phyloP scores from a whole-genome alignment of 2,113 vertebrate species.

The Aleadryas rufinucha region DNA sequence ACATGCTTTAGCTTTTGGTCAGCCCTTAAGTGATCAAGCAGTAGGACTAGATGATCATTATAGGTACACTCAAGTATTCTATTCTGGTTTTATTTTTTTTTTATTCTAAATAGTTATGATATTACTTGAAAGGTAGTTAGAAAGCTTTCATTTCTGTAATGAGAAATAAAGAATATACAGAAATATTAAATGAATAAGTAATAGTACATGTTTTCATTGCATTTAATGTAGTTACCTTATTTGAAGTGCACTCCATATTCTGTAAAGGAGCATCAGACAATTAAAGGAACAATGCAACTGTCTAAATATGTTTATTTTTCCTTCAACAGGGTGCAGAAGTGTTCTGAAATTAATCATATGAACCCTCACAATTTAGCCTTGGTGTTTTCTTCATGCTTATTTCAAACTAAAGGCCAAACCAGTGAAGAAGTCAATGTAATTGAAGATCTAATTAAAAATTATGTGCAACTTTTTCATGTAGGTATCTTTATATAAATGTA shows the following conservation, averaged over 20 bases:
- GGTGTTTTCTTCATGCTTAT: slow-evolving; percentile 89
- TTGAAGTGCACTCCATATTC: neutral
- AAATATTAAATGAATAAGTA: neutral
- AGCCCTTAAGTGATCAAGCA: neutral
- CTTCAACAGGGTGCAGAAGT: slow-evolving; percentile 87
- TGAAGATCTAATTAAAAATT: slow-evolving; percentile 90
- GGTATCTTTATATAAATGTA: slow-evolving; percentile 48
- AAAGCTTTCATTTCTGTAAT: neutral
- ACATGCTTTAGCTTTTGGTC: neutral
- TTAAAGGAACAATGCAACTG: neutral
- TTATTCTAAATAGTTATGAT: neutral
- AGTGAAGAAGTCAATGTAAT: slow-evolving; percentile 86
- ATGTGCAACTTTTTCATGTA: slow-evolving; percentile 90
- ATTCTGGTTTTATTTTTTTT: neutral
- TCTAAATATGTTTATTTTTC: slow-evolving; percentile 23
- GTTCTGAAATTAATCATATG: slow-evolving; percentile 92
- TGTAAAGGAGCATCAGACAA: neutral
- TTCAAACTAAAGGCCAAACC: slow-evolving; percentile 91
- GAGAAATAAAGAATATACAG: neutral
- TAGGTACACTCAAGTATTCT: neutral
- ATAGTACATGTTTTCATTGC: neutral
- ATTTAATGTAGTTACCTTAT: neutral
- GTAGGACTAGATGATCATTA: fast-evolving
- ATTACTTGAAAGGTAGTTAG: neutral
- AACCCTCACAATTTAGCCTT: slow-evolving; percentile 81